Conservation (phyloP, 2,888 invertebrate species). For the Dasypogon diadema region DNA sequence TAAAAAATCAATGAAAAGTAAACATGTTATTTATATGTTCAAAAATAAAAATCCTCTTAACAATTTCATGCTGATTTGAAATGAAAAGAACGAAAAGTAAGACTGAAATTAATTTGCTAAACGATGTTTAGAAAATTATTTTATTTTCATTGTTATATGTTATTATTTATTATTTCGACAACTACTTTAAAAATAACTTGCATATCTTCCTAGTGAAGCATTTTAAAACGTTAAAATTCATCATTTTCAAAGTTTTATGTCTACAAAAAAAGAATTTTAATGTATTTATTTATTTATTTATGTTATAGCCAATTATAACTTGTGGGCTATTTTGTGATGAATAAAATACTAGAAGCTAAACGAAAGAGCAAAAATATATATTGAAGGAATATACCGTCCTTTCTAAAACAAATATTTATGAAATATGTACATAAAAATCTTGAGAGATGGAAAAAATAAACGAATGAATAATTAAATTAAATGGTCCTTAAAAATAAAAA, state of each 20-base stretch:
- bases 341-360: background rate
- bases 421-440: too few species aligned
- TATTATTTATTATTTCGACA: conserved; percentile 10
- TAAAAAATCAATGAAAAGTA: conserved; percentile 29
- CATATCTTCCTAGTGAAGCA: background rate
- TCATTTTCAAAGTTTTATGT: background rate
- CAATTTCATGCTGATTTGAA: too few species aligned
- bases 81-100: background rate
- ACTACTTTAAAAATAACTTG: too few species aligned
- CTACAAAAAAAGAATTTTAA: background rate
- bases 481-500: too few species aligned
- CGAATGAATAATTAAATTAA: too few species aligned
- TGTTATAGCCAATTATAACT: conserved; percentile 4
- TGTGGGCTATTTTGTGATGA: conserved; percentile 30
- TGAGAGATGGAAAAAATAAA: too few species aligned
- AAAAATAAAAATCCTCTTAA: background rate
- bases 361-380: background rate
- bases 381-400: too few species aligned
- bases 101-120: conserved; percentile 9
- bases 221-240: too few species aligned
- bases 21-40: conserved; percentile 24
- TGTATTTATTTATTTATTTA: conserved; percentile 29
- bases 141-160: conserved; percentile 10
- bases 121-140: background rate
- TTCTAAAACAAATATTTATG: too few species aligned